phyloP scores from a whole-genome alignment of 2,888 invertebrate genomes.

The Leptodirus hochenwartii region DNA sequence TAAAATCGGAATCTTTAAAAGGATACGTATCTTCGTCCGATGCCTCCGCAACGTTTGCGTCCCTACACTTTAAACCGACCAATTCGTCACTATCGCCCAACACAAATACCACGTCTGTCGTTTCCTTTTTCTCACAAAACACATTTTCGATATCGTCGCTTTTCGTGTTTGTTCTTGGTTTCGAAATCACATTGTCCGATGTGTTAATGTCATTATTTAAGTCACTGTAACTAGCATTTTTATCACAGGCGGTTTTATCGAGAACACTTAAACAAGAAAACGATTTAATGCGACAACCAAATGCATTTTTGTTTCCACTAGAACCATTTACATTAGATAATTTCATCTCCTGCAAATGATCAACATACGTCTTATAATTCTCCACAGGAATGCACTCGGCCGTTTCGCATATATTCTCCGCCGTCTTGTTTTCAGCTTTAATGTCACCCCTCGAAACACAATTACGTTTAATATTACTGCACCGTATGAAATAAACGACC shows the following conservation, averaged over 20 bases:
- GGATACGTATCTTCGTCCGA: conserved; percentile 10
- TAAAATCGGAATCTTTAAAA: conserved; percentile 17
- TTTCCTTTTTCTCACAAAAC: conserved; percentile 7
- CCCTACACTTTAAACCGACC: conserved; percentile 37
- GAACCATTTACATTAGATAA: too few species aligned
- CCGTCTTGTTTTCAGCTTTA: conserved; percentile 21
- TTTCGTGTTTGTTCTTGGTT: too few species aligned
- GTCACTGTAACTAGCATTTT: too few species aligned
- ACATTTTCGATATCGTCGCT: too few species aligned
- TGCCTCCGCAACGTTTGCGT: conserved; percentile 9
- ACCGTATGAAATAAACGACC: conserved; percentile 73
- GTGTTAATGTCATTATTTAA: too few species aligned
- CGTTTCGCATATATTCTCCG: conserved; percentile 19
- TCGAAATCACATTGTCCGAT: too few species aligned
- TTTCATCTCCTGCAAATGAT: conserved; percentile 21
- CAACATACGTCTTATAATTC: conserved; percentile 22
- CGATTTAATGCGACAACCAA: too few species aligned
- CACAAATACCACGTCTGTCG: conserved; percentile 43
- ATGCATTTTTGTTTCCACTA: too few species aligned
- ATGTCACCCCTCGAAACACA: conserved; percentile 13
- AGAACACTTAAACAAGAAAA: too few species aligned
- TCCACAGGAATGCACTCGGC: conserved; percentile 21
- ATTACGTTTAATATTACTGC: conserved; percentile 44
- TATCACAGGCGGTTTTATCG: too few species aligned
- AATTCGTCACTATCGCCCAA: conserved; percentile 52